Percentiles rank a stretch among this genome's conserved stretches.
phyloP scores from a whole-genome alignment of 2,113 vertebrate species.

The Sturnira hondurensis region DNA sequence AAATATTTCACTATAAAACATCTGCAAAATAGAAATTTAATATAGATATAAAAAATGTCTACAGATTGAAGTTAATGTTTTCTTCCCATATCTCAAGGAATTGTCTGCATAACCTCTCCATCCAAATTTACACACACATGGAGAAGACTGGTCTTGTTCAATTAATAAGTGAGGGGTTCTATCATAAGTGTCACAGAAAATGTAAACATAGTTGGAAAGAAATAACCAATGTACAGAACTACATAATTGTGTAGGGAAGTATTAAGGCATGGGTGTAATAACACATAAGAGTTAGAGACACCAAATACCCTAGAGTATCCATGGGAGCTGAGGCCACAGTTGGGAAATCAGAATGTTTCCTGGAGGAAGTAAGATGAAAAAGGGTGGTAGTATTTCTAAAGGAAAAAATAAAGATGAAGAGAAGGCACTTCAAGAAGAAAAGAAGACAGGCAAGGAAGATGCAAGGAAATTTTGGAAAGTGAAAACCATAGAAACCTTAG shows the following conservation, averaged over 20 bases:
- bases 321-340: neutral
- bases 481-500: neutral
- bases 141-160: neutral
- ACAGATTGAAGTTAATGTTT: neutral
- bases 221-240: neutral
- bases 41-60: neutral
- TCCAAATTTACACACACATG: neutral
- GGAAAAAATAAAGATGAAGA: neutral
- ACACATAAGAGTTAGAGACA: neutral
- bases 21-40: neutral
- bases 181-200: neutral
- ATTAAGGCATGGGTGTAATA: neutral
- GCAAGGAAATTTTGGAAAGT: neutral
- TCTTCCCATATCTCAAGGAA: neutral
- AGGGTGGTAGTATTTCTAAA: neutral
- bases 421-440: neutral
- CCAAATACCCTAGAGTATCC: neutral
- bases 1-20: slow-evolving; percentile 6
- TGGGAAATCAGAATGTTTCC: neutral
- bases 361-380: neutral
- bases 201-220: neutral
- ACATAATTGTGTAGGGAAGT: neutral
- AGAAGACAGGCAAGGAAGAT: neutral
- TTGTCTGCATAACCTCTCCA: neutral
- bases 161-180: neutral